Percentiles rank a stretch among this genome's conserved stretches.
Evolutionary conservation across 2,888 invertebrate species (phyloP).

Genomic region (Silvanus unidentatus): DNA sequence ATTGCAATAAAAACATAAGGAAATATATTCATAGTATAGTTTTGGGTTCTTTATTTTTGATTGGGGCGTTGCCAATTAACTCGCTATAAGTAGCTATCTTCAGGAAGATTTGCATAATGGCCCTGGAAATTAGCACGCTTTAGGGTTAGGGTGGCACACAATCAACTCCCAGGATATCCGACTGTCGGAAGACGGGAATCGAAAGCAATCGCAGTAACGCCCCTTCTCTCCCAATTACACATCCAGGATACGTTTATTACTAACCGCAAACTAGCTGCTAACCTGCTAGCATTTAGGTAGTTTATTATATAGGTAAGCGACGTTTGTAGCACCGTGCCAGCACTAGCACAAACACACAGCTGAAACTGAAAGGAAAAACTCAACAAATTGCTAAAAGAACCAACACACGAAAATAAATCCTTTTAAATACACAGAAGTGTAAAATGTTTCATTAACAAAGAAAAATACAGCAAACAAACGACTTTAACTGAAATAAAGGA

Average conservation of each 20-base stretch:
- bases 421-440: no score
- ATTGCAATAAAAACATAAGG: slow-evolving; percentile 5
- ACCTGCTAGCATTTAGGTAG: slow-evolving; percentile 2
- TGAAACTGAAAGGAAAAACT: no score
- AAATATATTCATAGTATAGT: slow-evolving; percentile 10
- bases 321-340: no score
- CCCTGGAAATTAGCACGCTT: slow-evolving; percentile 24
- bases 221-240: slow-evolving; percentile 20
- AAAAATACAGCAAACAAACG: no score
- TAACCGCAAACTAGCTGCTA: slow-evolving; percentile 6
- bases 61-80: slow-evolving; percentile 18
- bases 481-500: no score
- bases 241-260: slow-evolving; percentile 16
- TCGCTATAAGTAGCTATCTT: slow-evolving; percentile 24
- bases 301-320: background rate
- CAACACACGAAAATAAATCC: no score
- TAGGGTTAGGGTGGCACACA: slow-evolving; percentile 17
- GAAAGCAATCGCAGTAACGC: slow-evolving; percentile 22
- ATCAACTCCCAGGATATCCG: slow-evolving; percentile 28
- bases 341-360: no score
- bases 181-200: slow-evolving; percentile 27
- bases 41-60: slow-evolving; percentile 17
- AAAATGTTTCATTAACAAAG: no score
- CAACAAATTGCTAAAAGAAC: no score
- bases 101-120: slow-evolving; percentile 25